A percentile compares a stretch with the other conserved stretches of the same genome.
phyloP scores from a whole-genome alignment of 1,140 invertebrate species.

The Drosophila simulans region DNA sequence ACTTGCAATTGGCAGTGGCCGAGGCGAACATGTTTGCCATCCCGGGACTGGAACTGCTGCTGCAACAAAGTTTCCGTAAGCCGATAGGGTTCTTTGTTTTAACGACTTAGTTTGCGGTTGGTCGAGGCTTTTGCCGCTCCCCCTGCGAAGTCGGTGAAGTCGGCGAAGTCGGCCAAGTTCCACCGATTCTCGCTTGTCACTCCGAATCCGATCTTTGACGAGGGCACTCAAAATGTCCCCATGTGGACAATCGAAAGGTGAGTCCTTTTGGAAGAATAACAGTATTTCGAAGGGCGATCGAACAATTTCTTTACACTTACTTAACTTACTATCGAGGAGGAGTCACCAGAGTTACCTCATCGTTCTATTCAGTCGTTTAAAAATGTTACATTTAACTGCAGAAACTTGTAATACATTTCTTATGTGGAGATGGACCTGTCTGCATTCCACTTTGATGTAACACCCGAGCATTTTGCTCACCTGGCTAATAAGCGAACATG shows the following conservation, averaged over 20 bases:
- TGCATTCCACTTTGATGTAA: background rate
- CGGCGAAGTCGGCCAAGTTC: slow-evolving; percentile 15
- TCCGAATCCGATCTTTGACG: slow-evolving; percentile 33
- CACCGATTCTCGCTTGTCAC: slow-evolving; percentile 34
- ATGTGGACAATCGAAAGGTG: slow-evolving; percentile 33
- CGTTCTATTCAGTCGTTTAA: too few species aligned
- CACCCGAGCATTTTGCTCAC: background rate
- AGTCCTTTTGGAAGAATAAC: slow-evolving; percentile 6
- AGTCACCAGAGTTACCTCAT: too few species aligned
- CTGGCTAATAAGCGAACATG: slow-evolving; percentile 11
- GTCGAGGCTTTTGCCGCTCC: slow-evolving; percentile 25
- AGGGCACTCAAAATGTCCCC: slow-evolving; percentile 17
- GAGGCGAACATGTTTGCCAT: slow-evolving; percentile 50
- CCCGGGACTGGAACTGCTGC: slow-evolving; percentile 35
- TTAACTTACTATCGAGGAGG: too few species aligned
- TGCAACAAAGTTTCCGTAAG: slow-evolving; percentile 65
- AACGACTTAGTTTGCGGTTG: slow-evolving; percentile 75
- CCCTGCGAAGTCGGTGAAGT: slow-evolving; percentile 1
- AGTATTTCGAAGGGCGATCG: background rate
- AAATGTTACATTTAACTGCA: background rate
- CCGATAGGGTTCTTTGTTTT: slow-evolving; percentile 76
- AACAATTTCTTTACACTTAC: too few species aligned
- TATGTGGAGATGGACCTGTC: too few species aligned
- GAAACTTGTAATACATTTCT: background rate
- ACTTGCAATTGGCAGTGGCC: slow-evolving; percentile 74